phyloP scores from a whole-genome alignment of 2,113 vertebrate genomes.

The Prionailurus viverrinus region DNA sequence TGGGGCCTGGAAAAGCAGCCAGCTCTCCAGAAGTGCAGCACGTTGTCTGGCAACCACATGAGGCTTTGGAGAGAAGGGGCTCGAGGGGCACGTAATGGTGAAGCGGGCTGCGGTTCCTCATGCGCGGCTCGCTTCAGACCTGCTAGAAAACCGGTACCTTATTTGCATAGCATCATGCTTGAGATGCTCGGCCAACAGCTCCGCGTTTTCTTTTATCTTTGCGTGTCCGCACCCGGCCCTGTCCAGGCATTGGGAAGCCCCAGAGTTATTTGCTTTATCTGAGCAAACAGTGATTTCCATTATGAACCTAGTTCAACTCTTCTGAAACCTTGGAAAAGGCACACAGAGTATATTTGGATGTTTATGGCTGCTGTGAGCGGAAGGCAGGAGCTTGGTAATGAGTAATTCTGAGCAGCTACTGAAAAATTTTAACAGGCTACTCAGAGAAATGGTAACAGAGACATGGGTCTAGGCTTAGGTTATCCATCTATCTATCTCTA shows the following conservation, averaged over 20 bases:
- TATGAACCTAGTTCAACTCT: conserved; percentile 81
- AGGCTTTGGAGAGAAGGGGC: conserved; percentile 72
- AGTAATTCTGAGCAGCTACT: neutral
- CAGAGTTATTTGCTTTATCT: conserved; percentile 87
- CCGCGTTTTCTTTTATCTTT: conserved; percentile 84
- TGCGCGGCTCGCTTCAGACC: conserved; percentile 73
- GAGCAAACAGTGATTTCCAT: conserved; percentile 89
- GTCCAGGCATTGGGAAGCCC: conserved; percentile 69
- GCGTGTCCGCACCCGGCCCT: conserved; percentile 74
- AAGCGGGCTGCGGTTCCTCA: conserved; percentile 71
- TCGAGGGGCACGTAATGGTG: conserved; percentile 69
- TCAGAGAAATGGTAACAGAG: neutral
- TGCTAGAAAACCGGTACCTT: conserved; percentile 83
- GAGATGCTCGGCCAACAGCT: conserved; percentile 78
- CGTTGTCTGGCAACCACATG: conserved; percentile 87
- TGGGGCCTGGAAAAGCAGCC: conserved; percentile 57
- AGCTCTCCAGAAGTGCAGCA: neutral
- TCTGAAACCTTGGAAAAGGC: conserved; percentile 88
- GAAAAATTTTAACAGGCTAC: too few relatives aligned
- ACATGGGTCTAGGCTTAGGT: neutral
- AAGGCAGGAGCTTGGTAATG: neutral
- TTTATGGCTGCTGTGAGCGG: conserved; percentile 65
- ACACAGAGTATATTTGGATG: conserved; percentile 81
- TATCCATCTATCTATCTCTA: neutral
- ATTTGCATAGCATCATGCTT: conserved; percentile 85